phyloP scores from a whole-genome alignment of 2,888 invertebrate species.

The Danaus chrysippus region DNA sequence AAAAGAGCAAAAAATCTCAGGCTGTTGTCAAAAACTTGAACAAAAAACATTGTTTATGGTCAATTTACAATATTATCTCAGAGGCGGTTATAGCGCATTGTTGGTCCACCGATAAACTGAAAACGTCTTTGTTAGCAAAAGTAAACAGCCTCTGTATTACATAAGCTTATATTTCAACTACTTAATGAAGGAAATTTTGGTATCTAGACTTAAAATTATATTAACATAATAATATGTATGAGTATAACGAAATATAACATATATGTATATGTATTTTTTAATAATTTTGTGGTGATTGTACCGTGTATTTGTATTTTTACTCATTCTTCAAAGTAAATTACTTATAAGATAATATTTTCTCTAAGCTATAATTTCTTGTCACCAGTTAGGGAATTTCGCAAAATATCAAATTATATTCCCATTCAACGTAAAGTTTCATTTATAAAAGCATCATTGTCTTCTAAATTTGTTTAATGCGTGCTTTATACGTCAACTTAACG shows the following conservation, averaged over 20 bases:
- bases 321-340: too few species aligned
- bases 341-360: too few species aligned
- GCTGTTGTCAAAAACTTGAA: conserved; percentile 10
- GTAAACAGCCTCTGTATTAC: conserved; percentile 10
- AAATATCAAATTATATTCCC: too few species aligned
- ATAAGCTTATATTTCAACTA: not conserved
- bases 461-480: too few species aligned
- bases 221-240: not conserved
- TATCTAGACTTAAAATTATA: not conserved
- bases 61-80: conserved; percentile 28
- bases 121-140: conserved; percentile 23
- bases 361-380: too few species aligned
- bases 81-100: conserved; percentile 12
- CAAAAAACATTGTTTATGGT: conserved; percentile 31
- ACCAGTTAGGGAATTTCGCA: too few species aligned
- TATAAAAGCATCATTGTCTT: too few species aligned
- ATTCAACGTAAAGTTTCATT: too few species aligned
- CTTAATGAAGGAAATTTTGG: conserved; percentile 5
- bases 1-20: conserved; percentile 3
- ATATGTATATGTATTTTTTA: not conserved
- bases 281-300: too few species aligned
- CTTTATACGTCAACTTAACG: too few species aligned
- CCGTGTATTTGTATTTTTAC: too few species aligned
- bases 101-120: conserved; percentile 15
- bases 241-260: not conserved